A percentile compares a stretch with the other conserved stretches of the same genome.
These are phyloP conservation scores for Cyclura pinguis DNA, from an alignment of 2,797 vertebrate genomes.

Conservation along the genomic window DNA sequence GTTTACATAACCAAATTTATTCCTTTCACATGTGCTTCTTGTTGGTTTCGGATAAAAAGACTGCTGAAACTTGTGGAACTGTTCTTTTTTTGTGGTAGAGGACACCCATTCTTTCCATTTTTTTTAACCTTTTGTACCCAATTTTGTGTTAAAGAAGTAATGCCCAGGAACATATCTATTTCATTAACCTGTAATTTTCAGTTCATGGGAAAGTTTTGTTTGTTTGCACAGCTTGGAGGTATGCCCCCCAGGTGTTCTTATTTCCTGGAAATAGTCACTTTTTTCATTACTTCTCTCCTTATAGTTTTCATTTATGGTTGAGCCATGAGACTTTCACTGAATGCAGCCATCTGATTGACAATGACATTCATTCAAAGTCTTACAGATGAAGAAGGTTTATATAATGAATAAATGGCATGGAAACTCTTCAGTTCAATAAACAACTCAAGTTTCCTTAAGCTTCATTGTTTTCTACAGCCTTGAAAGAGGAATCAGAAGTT, in stretches of 20 bases:
- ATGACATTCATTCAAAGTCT: not conserved
- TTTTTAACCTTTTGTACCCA: too few species aligned
- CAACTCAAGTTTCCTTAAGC: conserved; percentile 6
- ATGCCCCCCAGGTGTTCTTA: not conserved
- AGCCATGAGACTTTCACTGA: conserved; percentile 1
- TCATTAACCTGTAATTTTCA: not conserved
- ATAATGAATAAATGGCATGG: not conserved
- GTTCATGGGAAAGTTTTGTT: not conserved
- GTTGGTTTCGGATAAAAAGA: too few species aligned
- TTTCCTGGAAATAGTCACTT: not conserved
- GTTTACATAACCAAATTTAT: too few species aligned
- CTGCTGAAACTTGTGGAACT: too few species aligned
- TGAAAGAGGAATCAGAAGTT: not conserved
- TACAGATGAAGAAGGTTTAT: not conserved
- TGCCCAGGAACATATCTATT: too few species aligned
- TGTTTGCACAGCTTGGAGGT: not conserved
- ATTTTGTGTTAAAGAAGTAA: too few species aligned
- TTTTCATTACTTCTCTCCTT: not conserved
- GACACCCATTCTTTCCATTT: too few species aligned
- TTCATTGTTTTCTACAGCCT: conserved; percentile 3
- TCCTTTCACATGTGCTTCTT: too few species aligned
- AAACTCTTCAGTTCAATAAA: conserved; percentile 35
- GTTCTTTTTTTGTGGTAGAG: too few species aligned
- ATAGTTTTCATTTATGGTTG: not conserved
- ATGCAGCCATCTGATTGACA: not conserved